Evolutionary conservation across 1,140 invertebrate species (phyloP), one percentile per base, ranked within the genome.

Genomic region (Drosophila trapezifrons): DNA sequence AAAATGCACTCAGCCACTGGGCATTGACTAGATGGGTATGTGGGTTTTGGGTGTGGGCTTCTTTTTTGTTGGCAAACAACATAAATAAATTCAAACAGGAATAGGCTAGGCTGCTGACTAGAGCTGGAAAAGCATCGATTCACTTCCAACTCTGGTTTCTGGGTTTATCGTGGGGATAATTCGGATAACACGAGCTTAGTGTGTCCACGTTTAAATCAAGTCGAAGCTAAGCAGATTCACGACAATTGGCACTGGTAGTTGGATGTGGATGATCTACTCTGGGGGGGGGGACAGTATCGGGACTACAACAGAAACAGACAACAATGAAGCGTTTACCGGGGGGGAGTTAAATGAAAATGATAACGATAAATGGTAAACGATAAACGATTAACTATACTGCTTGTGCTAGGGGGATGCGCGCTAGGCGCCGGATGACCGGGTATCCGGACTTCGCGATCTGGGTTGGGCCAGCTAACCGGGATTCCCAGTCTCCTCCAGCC

Each of bases 1-100:
- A 86, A 86, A 89, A 87, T 89, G 76, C 84, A 76, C 78, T 81
- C 49, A 81, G 84, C 76, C 75, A 62, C 66, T 76, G 74, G 62
- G 81, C 76, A 89, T 89, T 86, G 83, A 86, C 83, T 86, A 86
- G 83, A 86, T 89, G 57, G 55, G 32, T 54, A 35, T 27, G 40
- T 42, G 29, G 42, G 15, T 49, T 65, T 29, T 18, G 29, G 38
- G n/a, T 47, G 17, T 37, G n/a, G 25, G n/a, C 2, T 49, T 47
- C 22, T 49, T 46, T 70, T 76, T 63, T 57, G 42, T 65, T 71
- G 76, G 80, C 65, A 77, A 85, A 67, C 54, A 82, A 74, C 63
- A 74, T 65, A 71, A 72, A 71, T 72, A 49, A 49, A 49, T 58
- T 70, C 27, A 69, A 71, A 72, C 13, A 58, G 35, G 67, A 25